phyloP scores from a whole-genome alignment of 2,113 vertebrate genomes.

The Recurvirostra avosetta region DNA sequence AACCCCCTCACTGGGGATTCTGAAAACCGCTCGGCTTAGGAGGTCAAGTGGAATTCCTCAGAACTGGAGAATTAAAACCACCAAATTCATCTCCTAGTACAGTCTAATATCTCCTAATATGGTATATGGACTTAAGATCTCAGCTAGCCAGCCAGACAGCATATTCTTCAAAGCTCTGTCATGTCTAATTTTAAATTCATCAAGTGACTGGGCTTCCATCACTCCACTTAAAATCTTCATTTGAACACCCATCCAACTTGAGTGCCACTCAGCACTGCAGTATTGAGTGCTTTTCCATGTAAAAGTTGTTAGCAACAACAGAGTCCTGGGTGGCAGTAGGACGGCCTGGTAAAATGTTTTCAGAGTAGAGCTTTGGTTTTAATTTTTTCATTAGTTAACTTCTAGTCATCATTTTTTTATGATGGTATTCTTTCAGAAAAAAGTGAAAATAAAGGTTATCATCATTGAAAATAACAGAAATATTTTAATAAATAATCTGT shows the following conservation, averaged over 20 bases:
- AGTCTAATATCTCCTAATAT: not conserved
- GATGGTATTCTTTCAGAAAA: not conserved
- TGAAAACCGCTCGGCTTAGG: not conserved
- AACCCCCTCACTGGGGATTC: not conserved
- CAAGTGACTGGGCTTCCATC: not conserved
- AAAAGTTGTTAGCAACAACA: not conserved
- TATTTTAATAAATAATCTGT: not conserved
- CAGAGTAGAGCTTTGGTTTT: not conserved
- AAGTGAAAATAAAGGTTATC: not conserved
- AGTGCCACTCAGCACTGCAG: not conserved
- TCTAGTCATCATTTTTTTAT: not conserved
- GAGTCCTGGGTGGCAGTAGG: not conserved
- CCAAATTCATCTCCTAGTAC: not conserved
- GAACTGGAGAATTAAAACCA: not conserved
- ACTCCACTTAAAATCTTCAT: conserved; percentile 7
- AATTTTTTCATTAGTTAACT: not conserved
- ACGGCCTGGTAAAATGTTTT: not conserved
- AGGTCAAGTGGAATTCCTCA: not conserved
- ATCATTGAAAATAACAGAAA: not conserved
- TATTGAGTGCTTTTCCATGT: not conserved
- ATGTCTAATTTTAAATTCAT: conserved; percentile 14
- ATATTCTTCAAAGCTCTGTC: not conserved
- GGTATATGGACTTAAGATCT: not conserved
- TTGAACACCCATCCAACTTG: not conserved
- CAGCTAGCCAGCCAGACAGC: not conserved